Conservation (phyloP, 1,140 invertebrate genomes). For the Drosophila serrata region DNA sequence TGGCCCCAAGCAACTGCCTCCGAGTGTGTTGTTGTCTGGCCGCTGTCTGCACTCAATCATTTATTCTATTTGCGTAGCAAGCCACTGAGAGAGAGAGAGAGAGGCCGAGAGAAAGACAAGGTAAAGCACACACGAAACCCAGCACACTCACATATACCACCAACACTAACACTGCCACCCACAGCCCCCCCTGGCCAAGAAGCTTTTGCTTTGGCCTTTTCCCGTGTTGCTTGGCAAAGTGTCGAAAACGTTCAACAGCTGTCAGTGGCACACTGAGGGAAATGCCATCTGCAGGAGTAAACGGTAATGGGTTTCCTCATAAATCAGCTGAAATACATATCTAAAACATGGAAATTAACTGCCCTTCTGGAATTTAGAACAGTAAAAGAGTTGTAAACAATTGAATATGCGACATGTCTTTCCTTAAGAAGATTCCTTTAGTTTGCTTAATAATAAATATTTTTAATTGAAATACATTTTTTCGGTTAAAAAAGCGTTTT, state of each 20-base stretch:
- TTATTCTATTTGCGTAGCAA: conserved; percentile 60
- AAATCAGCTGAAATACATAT: neutral
- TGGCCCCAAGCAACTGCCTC: conserved; percentile 29
- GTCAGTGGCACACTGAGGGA: conserved; percentile 33
- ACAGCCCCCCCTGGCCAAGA: conserved; percentile 17
- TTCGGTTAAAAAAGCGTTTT: no score
- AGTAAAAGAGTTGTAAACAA: no score
- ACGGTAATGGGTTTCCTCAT: neutral
- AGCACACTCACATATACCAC: conserved; percentile 15
- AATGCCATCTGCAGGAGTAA: neutral
- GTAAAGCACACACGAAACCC: conserved; percentile 27
- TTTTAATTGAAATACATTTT: no score
- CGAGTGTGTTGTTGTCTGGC: conserved; percentile 63
- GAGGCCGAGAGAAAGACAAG: conserved; percentile 29
- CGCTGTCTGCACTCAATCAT: conserved; percentile 65
- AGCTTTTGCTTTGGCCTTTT: conserved; percentile 64
- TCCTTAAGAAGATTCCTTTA: no score
- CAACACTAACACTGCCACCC: conserved; percentile 6
- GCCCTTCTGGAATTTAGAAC: neutral
- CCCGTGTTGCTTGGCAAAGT: conserved; percentile 54
- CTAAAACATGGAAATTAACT: neutral
- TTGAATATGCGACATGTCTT: no score
- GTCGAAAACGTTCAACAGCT: conserved; percentile 78
- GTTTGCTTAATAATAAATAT: no score
- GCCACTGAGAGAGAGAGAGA: conserved; percentile 24